Conservation (phyloP, 2,797 vertebrate species). For the Agapornis canus region DNA sequence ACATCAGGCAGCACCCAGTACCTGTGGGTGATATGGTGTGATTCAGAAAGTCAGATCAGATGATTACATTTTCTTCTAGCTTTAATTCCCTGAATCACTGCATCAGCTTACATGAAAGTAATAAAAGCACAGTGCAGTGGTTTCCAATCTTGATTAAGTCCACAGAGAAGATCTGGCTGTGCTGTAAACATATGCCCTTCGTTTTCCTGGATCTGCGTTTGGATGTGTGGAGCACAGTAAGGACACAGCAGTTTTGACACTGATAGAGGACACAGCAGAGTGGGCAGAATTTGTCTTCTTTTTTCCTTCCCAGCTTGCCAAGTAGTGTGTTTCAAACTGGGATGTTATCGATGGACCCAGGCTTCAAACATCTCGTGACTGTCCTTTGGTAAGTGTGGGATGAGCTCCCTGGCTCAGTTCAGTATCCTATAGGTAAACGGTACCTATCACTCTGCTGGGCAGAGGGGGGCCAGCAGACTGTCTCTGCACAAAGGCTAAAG, state of each 20-base stretch:
- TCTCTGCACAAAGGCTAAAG: background rate
- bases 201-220: background rate
- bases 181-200: background rate
- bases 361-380: background rate
- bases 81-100: background rate
- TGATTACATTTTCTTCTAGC: background rate
- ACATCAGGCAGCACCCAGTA: background rate
- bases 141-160: background rate
- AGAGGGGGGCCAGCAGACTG: background rate
- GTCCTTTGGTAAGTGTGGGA: background rate
- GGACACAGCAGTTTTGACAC: background rate
- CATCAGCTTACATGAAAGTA: fast-evolving
- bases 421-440: background rate
- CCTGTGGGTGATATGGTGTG: background rate
- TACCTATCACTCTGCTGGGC: background rate
- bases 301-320: background rate
- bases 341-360: background rate
- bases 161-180: background rate
- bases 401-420: background rate
- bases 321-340: background rate
- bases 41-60: background rate
- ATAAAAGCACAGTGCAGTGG: background rate
- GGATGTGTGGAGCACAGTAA: background rate
- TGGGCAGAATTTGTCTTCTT: background rate
- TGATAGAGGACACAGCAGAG: background rate